phyloP scores from a whole-genome alignment of 2,113 vertebrate genomes.

The Dermatemys mawii region DNA sequence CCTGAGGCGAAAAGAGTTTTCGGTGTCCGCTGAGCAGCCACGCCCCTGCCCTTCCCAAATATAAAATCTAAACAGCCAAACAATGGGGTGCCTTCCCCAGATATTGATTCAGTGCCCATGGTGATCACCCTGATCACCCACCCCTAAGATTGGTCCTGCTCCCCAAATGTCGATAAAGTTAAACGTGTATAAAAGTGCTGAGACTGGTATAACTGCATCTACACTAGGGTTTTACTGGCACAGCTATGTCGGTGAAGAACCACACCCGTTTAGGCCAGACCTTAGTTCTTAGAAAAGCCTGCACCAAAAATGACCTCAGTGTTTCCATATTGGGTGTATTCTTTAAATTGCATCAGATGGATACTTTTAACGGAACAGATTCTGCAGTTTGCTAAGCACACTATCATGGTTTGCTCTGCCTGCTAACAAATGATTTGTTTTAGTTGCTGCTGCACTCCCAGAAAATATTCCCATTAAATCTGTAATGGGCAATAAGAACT shows the following conservation, averaged over 20 bases:
- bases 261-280: neutral
- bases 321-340: neutral
- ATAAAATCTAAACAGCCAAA: neutral
- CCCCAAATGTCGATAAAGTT: neutral
- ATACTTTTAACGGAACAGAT: neutral
- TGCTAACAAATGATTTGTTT: neutral
- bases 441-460: constrained; percentile 53
- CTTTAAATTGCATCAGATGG: neutral
- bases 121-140: neutral
- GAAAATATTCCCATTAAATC: constrained; percentile 59
- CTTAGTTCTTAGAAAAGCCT: fast-evolving
- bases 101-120: neutral
- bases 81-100: neutral
- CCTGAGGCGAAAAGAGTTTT: neutral
- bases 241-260: neutral
- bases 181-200: neutral
- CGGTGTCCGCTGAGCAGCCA: neutral
- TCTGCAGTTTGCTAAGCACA: neutral
- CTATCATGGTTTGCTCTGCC: neutral
- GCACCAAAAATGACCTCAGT: fast-evolving
- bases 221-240: neutral
- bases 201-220: fast-evolving
- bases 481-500: constrained; percentile 19
- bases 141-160: neutral
- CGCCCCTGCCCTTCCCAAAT: too few species aligned